phyloP scores from a whole-genome alignment of 2,888 invertebrate genomes.

The Tryphoninae sp. region DNA sequence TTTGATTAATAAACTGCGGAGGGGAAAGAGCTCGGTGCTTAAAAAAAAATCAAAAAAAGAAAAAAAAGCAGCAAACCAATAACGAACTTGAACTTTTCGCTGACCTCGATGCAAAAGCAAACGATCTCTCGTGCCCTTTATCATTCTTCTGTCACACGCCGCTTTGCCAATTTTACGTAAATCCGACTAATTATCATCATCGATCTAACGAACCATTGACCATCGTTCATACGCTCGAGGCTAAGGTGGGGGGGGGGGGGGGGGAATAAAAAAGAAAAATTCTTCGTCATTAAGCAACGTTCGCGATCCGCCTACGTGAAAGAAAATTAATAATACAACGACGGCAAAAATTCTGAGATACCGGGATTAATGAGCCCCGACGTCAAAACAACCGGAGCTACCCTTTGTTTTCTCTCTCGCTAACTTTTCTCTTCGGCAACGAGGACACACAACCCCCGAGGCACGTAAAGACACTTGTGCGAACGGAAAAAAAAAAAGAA shows the following conservation, averaged over 20 bases:
- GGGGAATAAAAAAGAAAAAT: slow-evolving; percentile 7
- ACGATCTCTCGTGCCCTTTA: slow-evolving; percentile 11
- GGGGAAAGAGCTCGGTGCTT: slow-evolving; percentile 10
- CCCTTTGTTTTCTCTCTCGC: slow-evolving; percentile 33
- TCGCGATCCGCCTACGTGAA: not conserved
- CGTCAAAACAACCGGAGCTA: slow-evolving; percentile 4
- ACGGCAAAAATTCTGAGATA: slow-evolving; percentile 20
- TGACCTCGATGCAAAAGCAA: not conserved
- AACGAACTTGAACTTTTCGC: not conserved
- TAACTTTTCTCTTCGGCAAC: too few relatives aligned
- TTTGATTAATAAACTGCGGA: slow-evolving; percentile 26
- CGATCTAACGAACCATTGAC: slow-evolving; percentile 30
- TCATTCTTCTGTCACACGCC: slow-evolving; percentile 21
- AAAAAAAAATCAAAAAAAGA: not conserved
- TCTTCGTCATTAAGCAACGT: slow-evolving; percentile 16
- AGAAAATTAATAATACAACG: slow-evolving; percentile 16
- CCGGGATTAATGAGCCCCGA: slow-evolving; percentile 49
- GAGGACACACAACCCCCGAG: slow-evolving; percentile 12
- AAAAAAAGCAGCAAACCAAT: too few relatives aligned
- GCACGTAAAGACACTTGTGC: slow-evolving; percentile 38
- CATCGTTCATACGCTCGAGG: not conserved
- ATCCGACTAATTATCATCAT: slow-evolving; percentile 47
- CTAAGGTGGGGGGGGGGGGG: not conserved
- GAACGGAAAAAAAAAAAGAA: not conserved
- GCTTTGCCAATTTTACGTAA: slow-evolving; percentile 74